phyloP scores from a whole-genome alignment of 2,888 invertebrate species.

The Emmelina monodactyla region DNA sequence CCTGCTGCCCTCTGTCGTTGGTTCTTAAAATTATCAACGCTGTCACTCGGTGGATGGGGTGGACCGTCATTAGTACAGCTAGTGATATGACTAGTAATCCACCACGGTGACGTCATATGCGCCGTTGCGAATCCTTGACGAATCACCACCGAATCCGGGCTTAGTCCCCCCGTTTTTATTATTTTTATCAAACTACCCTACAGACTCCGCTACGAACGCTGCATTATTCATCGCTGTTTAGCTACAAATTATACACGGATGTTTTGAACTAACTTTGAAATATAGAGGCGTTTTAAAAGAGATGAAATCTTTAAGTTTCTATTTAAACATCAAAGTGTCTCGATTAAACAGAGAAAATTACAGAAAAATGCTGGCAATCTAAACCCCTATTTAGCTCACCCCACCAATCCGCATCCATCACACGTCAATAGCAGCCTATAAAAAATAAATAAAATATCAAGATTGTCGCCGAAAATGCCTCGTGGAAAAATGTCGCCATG shows the following conservation, averaged over 20 bases:
- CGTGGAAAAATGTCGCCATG: constrained; percentile 22
- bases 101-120: constrained; percentile 20
- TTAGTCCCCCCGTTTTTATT: constrained; percentile 39
- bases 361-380: constrained; percentile 10
- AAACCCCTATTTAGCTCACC: constrained; percentile 24
- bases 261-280: no score
- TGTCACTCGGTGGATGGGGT: not conserved
- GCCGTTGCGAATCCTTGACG: constrained; percentile 48
- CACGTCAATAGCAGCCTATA: constrained; percentile 50
- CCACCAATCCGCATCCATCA: constrained; percentile 37
- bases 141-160: constrained; percentile 39
- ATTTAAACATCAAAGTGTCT: constrained; percentile 7
- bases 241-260: no score
- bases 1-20: no score
- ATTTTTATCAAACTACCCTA: constrained; percentile 32
- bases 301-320: constrained; percentile 4
- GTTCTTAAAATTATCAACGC: not conserved
- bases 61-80: not conserved
- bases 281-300: no score
- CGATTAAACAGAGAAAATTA: not conserved
- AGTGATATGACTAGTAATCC: not conserved
- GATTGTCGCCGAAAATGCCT: constrained; percentile 23
- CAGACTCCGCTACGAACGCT: no score
- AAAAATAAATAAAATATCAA: constrained; percentile 56
- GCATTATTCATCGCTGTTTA: constrained; percentile 45